Evolutionary conservation across 2,113 vertebrate genomes (phyloP).

Genomic region (Otus sunia): DNA sequence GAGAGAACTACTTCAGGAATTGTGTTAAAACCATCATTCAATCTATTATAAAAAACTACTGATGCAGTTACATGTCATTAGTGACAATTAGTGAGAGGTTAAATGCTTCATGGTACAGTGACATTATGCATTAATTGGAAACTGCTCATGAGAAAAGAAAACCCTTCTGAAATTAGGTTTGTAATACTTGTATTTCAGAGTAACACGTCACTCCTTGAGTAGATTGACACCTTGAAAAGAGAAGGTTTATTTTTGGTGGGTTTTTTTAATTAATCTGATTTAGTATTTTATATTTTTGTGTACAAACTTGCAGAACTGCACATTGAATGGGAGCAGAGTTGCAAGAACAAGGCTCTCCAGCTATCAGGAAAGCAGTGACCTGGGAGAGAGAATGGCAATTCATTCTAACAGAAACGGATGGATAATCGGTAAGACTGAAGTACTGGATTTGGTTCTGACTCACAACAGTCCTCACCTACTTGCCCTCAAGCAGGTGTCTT

Average conservation of each 20-base stretch:
- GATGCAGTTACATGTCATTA: conserved; percentile 24
- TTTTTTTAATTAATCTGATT: neutral
- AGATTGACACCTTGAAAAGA: neutral
- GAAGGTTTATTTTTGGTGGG: neutral
- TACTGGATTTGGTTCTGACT: neutral
- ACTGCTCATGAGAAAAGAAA: neutral
- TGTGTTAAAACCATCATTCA: conserved; percentile 9
- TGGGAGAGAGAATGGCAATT: neutral
- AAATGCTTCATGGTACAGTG: neutral
- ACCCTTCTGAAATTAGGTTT: neutral
- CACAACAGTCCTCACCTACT: neutral
- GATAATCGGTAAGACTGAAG: neutral
- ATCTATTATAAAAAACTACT: neutral
- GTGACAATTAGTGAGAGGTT: conserved; percentile 47
- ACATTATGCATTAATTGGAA: conserved; percentile 21
- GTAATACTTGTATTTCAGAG: neutral
- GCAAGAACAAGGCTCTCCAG: neutral
- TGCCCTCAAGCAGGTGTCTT: neutral
- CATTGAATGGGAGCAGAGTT: neutral
- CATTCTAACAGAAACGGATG: neutral
- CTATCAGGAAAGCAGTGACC: neutral
- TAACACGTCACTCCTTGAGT: neutral
- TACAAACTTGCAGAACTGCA: neutral
- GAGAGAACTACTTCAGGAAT: neutral
- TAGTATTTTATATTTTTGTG: neutral